A percentile compares a stretch with the other conserved stretches of the same genome.
These are phyloP conservation scores for Acronicta aceris DNA, from an alignment of 2,888 invertebrate species.

Conservation along the genomic window DNA sequence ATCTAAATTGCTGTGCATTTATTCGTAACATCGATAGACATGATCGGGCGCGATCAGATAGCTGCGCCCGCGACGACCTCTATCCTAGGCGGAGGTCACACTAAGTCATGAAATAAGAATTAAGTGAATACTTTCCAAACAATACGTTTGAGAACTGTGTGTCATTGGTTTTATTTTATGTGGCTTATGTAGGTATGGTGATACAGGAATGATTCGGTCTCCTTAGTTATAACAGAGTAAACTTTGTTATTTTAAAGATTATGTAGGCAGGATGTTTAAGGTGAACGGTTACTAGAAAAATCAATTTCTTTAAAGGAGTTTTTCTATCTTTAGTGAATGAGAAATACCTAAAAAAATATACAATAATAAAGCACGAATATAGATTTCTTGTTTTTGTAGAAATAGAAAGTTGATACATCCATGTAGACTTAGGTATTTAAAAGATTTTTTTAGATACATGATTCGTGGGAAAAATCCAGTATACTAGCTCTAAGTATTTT, in stretches of 20 bases:
- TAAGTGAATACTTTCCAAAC: constrained; percentile 74
- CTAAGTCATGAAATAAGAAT: constrained; percentile 79
- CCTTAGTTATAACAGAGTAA: too few species aligned
- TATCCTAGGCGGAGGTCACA: constrained; percentile 72
- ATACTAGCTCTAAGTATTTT: not conserved
- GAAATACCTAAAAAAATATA: too few species aligned
- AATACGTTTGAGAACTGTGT: constrained; percentile 60
- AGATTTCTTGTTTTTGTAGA: too few species aligned
- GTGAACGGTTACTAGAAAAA: too few species aligned
- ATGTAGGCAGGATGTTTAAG: too few species aligned
- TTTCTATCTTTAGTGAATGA: too few species aligned
- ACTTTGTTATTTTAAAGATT: too few species aligned
- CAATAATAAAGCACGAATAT: too few species aligned
- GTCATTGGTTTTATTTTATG: constrained; percentile 31
- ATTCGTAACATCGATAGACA: constrained; percentile 69
- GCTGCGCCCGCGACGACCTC: constrained; percentile 70
- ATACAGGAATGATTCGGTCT: not conserved
- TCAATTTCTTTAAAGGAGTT: too few species aligned
- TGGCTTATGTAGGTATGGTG: constrained; percentile 6
- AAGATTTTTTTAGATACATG: not conserved
- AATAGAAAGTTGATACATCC: too few species aligned
- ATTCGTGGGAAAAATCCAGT: not conserved
- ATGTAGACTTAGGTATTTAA: too few species aligned
- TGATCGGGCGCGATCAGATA: constrained; percentile 77
- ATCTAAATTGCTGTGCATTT: constrained; percentile 60